Base-by-base conservation (phyloP, 1,140 invertebrate species). In the Tyrophagus putrescentiae region DNA sequence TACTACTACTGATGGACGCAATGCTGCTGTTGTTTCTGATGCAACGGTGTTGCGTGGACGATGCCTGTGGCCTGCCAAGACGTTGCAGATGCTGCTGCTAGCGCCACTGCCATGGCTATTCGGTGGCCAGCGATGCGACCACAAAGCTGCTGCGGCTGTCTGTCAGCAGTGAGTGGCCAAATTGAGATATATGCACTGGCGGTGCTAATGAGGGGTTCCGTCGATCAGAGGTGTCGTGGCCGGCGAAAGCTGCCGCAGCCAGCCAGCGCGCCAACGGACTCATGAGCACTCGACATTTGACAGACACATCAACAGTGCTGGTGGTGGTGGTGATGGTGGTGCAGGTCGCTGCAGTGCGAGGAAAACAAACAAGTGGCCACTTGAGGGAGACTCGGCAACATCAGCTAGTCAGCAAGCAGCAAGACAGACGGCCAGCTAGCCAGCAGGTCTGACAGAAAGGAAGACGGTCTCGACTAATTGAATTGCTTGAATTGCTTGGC, bases 201-300 rank as follows among this genome's bases (percentile, higher is more conserved):
- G 45, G 45, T 21, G 45, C 45, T 48, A 48, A 48, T 48, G 45
- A 48, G 45, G 45, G 45, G 45, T 48, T 48, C 45, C 45, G 45
- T 48, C 45, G 7, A 48, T 48, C 45, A 48, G 7, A 48, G 45
- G 45, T 48, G 45, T 48, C 31, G 45, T 39, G 45, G 21, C 7
- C 45, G n/a, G 7, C 45, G 21, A 48, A n/a, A n/a, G n/a, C n/a
- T n/a, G n/a, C 45, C 36, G 31, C 45, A 21, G 7, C 13, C 45
- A 21, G 21, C 7, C 45, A 25, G 7, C 13, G 21, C 13, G 13
- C 13, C 21, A 39, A 13, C 21, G 21, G 21, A 39, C 21, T 39
- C 13, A 39, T 13, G 21, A 39, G 36, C 45, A 48, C 45, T 25
- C n/a, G n/a, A n/a, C n/a, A n/a, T n/a, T 48, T 48, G 45, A 48